Evolutionary conservation across 2,113 vertebrate genomes (phyloP), one percentile per base, ranked within the genome.

Genomic region (Poeciliopsis retropinna): DNA sequence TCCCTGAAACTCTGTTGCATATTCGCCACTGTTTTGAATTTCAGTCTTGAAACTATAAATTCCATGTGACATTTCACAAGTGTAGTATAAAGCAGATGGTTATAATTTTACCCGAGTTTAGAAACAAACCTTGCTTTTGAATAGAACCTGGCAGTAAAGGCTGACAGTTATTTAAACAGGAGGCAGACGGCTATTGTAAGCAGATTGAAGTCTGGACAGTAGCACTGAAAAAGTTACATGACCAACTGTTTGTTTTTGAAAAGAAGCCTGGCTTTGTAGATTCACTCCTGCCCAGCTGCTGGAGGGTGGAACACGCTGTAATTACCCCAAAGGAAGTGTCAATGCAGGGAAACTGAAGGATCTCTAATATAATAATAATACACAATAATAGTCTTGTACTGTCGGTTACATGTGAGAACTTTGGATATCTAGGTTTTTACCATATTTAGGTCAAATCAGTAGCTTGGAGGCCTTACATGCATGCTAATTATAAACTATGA

Each of bases 141-240:
- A 76, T 41, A 75, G 79, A 37, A 41, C 57, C 32, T 1, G 4
- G 32, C 41, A 44, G 28, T 78, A 73, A 73, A 66, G 22, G 3
- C 25, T 77, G 75, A 69, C 83, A 76, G 30, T 60, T 72, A 66
- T 79, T 70, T 68, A 77, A 78, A 78, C 86, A 78, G 31, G 0
- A 0, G 9, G 22, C 17, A 37, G 67, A 81, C 57, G 19, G 32
- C 64, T 66, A 30, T 34, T 71, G 68, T 73, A 73, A 81, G 51
- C 73, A 80, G 17, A 11, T 13, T 29, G 28, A 80, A 29, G 67
- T 66, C 70, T 83, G 34, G 72, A 66, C 60, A 66, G 73, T 54
- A 68, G 39, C 67, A 31, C 4, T 31, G 10, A 65, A 79, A 30
- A 22, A 57, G 34, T 44, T 78, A 67, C 74, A 69, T 61, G 47